Evolutionary conservation across 2,113 vertebrate species (phyloP), one percentile per base, ranked within the genome.

Genomic region (Narcine bancroftii): DNA sequence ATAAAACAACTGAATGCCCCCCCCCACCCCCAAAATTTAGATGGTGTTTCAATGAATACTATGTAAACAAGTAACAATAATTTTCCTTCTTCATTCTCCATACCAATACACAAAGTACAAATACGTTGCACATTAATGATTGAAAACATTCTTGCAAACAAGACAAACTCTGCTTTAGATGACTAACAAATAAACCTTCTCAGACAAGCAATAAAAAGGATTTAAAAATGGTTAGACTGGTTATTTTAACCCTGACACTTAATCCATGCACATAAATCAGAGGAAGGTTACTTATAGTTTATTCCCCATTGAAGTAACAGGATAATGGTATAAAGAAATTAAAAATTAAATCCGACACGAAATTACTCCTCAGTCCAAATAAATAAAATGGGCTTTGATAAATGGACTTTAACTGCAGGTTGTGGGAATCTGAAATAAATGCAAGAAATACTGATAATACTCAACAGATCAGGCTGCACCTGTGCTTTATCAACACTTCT

Each of bases 221-320:
- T 69, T 91, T 91, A 42, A 63, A 69, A 47, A 91, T 71, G 89
- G 89, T 91, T 47, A 42, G 63, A 24, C 42, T n/a, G 45, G 65
- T 91, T 91, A 91, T 91, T 91, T 91, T 47, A 91, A 91, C 89
- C 89, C 89, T 91, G 89, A 71, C 89, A 91, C 24, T 69, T 91
- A 71, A 91, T 91, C 89, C 63, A 69, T 91, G 65, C 26, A 71
- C 65, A 91, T 91, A 69, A 91, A 91, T 91, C 89, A 91, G 63
- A 33, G 66, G 89, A 91, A 91, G 89, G 89, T 91, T 69, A 47
- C 63, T 91, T 69, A 42, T 89, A 63, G n/a, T 65, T 89, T 66
- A 89, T 56, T 24, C 39, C 39, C 56, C 42, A 17, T 66, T 89
- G 85, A 63, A 15, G 60, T 63, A 63, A 63, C 9, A 11, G 60